phyloP scores from a whole-genome alignment of 2,797 vertebrate genomes.

The Poeciliopsis gracilis region DNA sequence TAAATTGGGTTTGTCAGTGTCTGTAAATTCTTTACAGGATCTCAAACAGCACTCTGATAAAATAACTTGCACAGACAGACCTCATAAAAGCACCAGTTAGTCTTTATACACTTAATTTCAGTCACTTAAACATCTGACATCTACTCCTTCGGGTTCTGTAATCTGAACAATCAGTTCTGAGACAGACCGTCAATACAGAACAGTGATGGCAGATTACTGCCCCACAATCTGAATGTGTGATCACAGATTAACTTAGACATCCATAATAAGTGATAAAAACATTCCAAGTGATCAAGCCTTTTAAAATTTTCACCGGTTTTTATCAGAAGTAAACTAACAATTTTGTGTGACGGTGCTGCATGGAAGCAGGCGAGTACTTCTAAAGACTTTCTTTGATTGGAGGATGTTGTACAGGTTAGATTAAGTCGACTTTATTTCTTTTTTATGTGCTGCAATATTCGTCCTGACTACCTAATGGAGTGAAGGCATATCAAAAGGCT shows the following conservation, averaged over 20 bases:
- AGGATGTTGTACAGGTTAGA: slow-evolving; percentile 50
- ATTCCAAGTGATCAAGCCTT: slow-evolving; percentile 11
- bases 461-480: slow-evolving; percentile 71
- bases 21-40: not conserved
- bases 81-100: slow-evolving; percentile 9
- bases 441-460: slow-evolving; percentile 65
- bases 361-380: not conserved
- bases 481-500: slow-evolving; percentile 71
- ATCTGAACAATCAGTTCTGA: slow-evolving; percentile 5
- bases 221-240: not conserved
- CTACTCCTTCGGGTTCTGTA: not conserved
- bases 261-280: slow-evolving; percentile 7
- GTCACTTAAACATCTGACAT: slow-evolving; percentile 16
- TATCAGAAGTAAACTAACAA: not conserved
- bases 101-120: slow-evolving; percentile 10
- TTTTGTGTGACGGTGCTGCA: not conserved
- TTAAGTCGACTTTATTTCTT: slow-evolving; percentile 58
- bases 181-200: slow-evolving; percentile 15
- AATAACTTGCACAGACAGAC: not conserved
- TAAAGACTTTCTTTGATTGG: slow-evolving; percentile 49
- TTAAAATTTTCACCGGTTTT: not conserved
- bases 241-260: slow-evolving; percentile 24
- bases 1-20: not conserved
- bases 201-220: not conserved
- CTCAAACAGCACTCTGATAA: not conserved